A percentile compares a stretch with the other conserved stretches of the same genome.
Evolutionary conservation across 2,888 invertebrate species (phyloP).

Genomic region (Ormia ochracea): DNA sequence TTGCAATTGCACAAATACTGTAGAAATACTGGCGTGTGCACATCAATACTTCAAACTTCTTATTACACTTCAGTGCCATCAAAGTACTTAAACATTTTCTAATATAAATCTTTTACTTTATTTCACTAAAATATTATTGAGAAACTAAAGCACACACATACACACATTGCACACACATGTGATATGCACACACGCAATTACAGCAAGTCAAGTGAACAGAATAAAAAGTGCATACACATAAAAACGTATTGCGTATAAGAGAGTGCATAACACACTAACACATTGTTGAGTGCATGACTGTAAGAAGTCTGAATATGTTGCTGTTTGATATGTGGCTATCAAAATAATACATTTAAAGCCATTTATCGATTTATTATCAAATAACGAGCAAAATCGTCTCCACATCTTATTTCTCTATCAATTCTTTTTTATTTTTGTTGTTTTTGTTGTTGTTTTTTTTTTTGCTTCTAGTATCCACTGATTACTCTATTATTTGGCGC

Average conservation of each 20-base stretch:
- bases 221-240: not conserved
- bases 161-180: not conserved
- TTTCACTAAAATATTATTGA: not conserved
- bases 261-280: not conserved
- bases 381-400: slow-evolving; percentile 43
- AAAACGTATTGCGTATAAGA: not conserved
- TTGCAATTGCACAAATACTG: not conserved
- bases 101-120: slow-evolving; percentile 18
- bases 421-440: no score
- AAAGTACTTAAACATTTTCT: slow-evolving; percentile 9
- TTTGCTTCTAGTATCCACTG: slow-evolving; percentile 34
- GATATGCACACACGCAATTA: not conserved
- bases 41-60: not conserved
- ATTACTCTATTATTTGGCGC: slow-evolving; percentile 51
- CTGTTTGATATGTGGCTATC: slow-evolving; percentile 17
- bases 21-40: not conserved
- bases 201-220: not conserved
- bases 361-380: slow-evolving; percentile 61
- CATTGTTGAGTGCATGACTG: not conserved
- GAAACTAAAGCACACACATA: slow-evolving; percentile 6
- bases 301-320: not conserved
- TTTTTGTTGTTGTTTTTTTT: not conserved
- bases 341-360: slow-evolving; percentile 38
- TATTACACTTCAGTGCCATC: not conserved
- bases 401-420: not conserved